Percentiles rank a stretch among this genome's conserved stretches.
Evolutionary conservation across 1,140 invertebrate genomes (phyloP).

Genomic region (Lycorma delicatula): DNA sequence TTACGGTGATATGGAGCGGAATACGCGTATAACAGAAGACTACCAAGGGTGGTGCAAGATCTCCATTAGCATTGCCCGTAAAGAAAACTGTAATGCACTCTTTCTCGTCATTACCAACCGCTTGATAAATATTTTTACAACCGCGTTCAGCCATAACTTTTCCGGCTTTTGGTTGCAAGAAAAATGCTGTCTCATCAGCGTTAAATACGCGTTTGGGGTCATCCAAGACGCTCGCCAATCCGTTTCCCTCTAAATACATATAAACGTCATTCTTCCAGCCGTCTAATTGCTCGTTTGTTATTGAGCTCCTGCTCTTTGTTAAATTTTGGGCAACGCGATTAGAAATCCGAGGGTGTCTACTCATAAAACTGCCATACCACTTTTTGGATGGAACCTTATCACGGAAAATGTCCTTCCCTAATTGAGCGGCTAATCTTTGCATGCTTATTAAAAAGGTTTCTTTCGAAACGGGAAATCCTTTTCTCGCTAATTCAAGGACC

Average conservation of each 20-base stretch:
- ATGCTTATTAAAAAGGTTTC: too few relatives aligned
- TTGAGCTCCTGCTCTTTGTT: slow-evolving; percentile 23
- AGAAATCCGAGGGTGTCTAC: slow-evolving; percentile 26
- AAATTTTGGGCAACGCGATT: slow-evolving; percentile 25
- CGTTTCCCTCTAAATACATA: slow-evolving; percentile 24
- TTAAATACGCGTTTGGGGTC: slow-evolving; percentile 22
- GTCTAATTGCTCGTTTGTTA: slow-evolving; percentile 29
- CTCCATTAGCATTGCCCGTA: slow-evolving; percentile 14
- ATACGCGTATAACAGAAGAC: slow-evolving; percentile 12
- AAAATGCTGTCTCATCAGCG: slow-evolving; percentile 21
- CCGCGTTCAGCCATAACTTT: slow-evolving; percentile 15
- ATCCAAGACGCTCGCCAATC: slow-evolving; percentile 16
- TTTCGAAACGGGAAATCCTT: too few relatives aligned
- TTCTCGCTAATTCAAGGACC: too few relatives aligned
- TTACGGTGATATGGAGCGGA: slow-evolving; percentile 10
- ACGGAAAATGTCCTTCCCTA: too few relatives aligned
- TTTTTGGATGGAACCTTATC: slow-evolving; percentile 30
- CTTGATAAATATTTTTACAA: slow-evolving; percentile 6
- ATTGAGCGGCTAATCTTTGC: too few relatives aligned
- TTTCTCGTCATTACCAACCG: slow-evolving; percentile 11
- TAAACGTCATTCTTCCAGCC: slow-evolving; percentile 31
- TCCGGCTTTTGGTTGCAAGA: slow-evolving; percentile 15
- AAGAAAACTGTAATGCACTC: slow-evolving; percentile 19
- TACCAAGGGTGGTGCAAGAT: too few relatives aligned
- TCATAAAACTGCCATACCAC: slow-evolving; percentile 35